Evolutionary conservation across 2,888 invertebrate genomes (phyloP).

Genomic region (Vanessa cardui): DNA sequence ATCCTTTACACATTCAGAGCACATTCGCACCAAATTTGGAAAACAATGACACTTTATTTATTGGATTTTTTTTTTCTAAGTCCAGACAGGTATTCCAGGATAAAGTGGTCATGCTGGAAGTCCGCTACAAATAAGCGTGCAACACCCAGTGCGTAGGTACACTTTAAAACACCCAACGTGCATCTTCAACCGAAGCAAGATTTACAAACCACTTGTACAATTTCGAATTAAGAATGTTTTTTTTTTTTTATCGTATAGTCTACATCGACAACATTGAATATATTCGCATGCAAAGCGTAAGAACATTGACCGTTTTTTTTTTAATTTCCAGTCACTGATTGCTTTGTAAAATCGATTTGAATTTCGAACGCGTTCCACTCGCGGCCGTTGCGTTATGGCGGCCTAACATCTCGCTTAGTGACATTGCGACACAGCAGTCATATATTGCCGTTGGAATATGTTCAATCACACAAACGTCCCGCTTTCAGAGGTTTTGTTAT

Average conservation of each 20-base stretch:
- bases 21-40: conserved; percentile 36
- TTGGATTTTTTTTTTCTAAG: conserved; percentile 39
- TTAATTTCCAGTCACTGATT: conserved; percentile 18
- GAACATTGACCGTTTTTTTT: conserved; percentile 50
- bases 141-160: conserved; percentile 59
- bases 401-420: conserved; percentile 51
- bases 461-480: conserved; percentile 66
- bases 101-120: conserved; percentile 65
- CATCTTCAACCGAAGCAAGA: conserved; percentile 49
- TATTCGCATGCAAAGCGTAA: conserved; percentile 41
- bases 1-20: conserved; percentile 30
- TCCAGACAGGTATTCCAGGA: conserved; percentile 65
- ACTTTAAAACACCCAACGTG: conserved; percentile 49
- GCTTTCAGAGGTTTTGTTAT: conserved; percentile 59
- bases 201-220: conserved; percentile 5
- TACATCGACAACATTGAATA: conserved; percentile 48
- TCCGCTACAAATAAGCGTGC: conserved; percentile 69
- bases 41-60: conserved; percentile 39
- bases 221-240: neutral
- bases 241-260: neutral
- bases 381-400: conserved; percentile 37
- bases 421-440: conserved; percentile 56
- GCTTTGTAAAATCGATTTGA: conserved; percentile 51
- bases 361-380: conserved; percentile 48
- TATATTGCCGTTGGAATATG: conserved; percentile 54